Percentiles rank a stretch among this genome's conserved stretches.
These are phyloP conservation scores for Emydocephalus ijimae DNA, from an alignment of 2,113 vertebrate species.

Conservation along the genomic window DNA sequence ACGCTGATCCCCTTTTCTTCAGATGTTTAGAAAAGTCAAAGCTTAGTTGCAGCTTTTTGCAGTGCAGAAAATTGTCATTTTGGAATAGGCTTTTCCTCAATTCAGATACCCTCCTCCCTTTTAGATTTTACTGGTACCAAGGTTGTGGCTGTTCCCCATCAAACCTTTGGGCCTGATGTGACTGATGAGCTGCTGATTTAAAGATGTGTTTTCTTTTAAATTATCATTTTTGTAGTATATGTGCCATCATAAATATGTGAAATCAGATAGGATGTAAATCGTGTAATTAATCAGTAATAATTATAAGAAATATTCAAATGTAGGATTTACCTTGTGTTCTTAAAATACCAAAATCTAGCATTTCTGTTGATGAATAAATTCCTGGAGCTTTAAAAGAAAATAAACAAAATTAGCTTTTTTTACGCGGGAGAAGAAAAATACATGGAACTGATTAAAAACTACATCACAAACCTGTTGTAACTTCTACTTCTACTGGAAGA, in stretches of 20 bases:
- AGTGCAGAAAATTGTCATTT: not conserved
- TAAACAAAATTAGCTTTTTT: constrained; percentile 30
- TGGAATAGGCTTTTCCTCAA: not conserved
- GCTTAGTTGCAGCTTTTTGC: not conserved
- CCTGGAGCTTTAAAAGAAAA: constrained; percentile 69
- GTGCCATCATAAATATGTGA: not conserved
- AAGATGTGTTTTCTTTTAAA: not conserved
- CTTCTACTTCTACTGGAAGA: constrained; percentile 96
- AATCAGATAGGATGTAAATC: not conserved
- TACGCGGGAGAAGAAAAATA: constrained; percentile 9
- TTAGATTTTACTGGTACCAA: not conserved
- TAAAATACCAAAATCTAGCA: constrained; percentile 98
- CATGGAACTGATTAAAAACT: not conserved
- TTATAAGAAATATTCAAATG: not conserved
- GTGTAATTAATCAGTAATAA: not conserved
- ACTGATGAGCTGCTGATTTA: not conserved
- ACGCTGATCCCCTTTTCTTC: not conserved
- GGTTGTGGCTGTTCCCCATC: not conserved
- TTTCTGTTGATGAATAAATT: constrained; percentile 89
- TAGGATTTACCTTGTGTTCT: constrained; percentile 86
- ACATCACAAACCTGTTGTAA: constrained; percentile 85
- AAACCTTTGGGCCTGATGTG: not conserved
- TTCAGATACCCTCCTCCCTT: not conserved
- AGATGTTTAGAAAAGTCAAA: not conserved
- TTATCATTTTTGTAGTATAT: not conserved